Conservation (phyloP, 2,113 vertebrate species). For the Scytalopus superciliaris region DNA sequence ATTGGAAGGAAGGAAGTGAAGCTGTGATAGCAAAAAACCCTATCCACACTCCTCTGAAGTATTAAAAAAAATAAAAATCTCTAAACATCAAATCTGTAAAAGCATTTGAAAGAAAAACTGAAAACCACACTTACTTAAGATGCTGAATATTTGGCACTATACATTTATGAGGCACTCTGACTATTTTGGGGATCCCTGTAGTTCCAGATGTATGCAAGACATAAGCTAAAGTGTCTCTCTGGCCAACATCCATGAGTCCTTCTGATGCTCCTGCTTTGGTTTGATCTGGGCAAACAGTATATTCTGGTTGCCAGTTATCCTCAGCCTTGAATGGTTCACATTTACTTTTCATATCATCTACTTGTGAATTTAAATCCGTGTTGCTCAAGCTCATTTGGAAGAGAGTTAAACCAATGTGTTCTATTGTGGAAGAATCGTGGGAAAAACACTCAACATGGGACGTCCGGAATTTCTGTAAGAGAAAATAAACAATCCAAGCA, state of each 20-base stretch:
- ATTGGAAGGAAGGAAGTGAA: background rate
- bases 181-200: slow-evolving; percentile 89
- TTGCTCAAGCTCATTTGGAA: slow-evolving; percentile 56
- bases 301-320: background rate
- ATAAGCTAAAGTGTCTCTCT: slow-evolving; percentile 77
- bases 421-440: slow-evolving; percentile 52
- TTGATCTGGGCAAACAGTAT: background rate
- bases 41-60: background rate
- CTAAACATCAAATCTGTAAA: background rate
- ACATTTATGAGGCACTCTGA: slow-evolving; percentile 91
- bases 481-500: slow-evolving; percentile 5
- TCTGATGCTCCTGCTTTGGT: background rate
- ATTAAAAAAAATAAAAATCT: background rate
- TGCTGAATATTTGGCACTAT: slow-evolving; percentile 93
- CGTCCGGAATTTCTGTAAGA: slow-evolving; percentile 79
- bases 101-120: background rate
- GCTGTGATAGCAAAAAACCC: background rate
- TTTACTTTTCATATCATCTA: slow-evolving; percentile 1
- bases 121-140: slow-evolving; percentile 79
- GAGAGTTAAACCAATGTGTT: slow-evolving; percentile 78
- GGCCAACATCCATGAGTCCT: background rate
- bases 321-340: background rate
- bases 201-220: slow-evolving; percentile 94
- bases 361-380: background rate
- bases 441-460: slow-evolving; percentile 50